Evolutionary conservation across 2,888 invertebrate species (phyloP).

Genomic region (Atherix ibis): DNA sequence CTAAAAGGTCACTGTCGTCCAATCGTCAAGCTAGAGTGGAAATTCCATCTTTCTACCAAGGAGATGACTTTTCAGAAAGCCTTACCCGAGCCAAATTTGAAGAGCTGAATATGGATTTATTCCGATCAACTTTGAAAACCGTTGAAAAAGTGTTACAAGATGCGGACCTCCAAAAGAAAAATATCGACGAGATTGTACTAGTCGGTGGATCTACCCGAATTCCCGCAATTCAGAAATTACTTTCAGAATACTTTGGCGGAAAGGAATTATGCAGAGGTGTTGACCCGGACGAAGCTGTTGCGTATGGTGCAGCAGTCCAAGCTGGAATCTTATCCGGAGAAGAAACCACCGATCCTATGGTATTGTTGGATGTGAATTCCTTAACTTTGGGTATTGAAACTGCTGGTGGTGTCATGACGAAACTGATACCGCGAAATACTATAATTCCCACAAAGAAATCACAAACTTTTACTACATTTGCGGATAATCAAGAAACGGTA

Average conservation of each 20-base stretch:
- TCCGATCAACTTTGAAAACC: conserved; percentile 85
- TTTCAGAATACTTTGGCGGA: conserved; percentile 90
- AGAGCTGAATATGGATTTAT: conserved; percentile 87
- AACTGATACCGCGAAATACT: conserved; percentile 93
- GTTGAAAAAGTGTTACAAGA: conserved; percentile 94
- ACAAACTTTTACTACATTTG: conserved; percentile 97
- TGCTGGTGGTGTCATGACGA: conserved; percentile 99
- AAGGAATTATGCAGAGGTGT: conserved; percentile 97
- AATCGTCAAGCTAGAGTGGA: conserved; percentile 91
- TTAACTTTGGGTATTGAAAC: conserved; percentile 99
- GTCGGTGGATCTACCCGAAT: conserved; percentile 99
- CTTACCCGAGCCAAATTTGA: conserved; percentile 97
- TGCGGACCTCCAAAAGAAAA: conserved; percentile 95
- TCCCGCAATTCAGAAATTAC: conserved; percentile 88
- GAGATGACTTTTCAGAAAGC: conserved; percentile 96
- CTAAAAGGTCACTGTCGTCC: conserved; percentile 87
- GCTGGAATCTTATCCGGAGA: conserved; percentile 93
- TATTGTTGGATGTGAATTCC: conserved; percentile 94
- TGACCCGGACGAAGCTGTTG: conserved; percentile 98
- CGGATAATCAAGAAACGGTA: conserved; percentile 97
- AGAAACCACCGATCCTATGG: conserved; percentile 92
- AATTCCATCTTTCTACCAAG: conserved; percentile 96
- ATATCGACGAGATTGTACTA: conserved; percentile 95
- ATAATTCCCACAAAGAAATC: conserved; percentile 99
- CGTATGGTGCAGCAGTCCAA: conserved; percentile 96